Evolutionary conservation across 2,888 invertebrate species (phyloP).

Genomic region (Drosophila bunnanda): DNA sequence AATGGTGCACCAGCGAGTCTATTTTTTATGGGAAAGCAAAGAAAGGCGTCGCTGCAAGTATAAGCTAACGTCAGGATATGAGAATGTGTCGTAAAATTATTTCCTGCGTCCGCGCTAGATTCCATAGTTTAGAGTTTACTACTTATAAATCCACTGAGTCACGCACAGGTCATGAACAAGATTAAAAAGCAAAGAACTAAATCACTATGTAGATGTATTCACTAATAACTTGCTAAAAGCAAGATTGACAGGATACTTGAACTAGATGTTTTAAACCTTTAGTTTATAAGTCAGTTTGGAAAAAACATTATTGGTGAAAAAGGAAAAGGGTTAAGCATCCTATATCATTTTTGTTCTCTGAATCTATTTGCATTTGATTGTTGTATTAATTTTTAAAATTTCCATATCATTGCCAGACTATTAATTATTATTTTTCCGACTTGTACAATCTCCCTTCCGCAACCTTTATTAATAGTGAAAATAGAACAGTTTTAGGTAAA

Average conservation of each 20-base stretch:
- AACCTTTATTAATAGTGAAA: background rate
- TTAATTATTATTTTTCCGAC: too few relatives aligned
- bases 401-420: too few relatives aligned
- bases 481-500: background rate
- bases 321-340: background rate
- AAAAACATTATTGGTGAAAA: background rate
- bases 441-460: background rate
- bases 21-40: constrained; percentile 64
- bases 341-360: too few relatives aligned
- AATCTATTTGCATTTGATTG: too few relatives aligned
- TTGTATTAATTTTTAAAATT: too few relatives aligned
- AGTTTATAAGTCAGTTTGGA: background rate
- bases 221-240: background rate
- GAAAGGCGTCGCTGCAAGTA: constrained; percentile 50
- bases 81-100: constrained; percentile 60
- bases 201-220: background rate
- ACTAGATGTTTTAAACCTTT: background rate
- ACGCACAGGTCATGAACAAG: constrained; percentile 1
- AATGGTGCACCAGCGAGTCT: constrained; percentile 41
- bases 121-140: constrained; percentile 5
- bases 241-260: background rate
- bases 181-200: constrained; percentile 1
- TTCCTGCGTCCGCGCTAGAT: constrained; percentile 45
- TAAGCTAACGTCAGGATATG: constrained; percentile 29
- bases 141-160: constrained; percentile 20